Percentiles rank a stretch among this genome's conserved stretches.
Evolutionary conservation across 2,888 invertebrate species (phyloP).

Genomic region (Glyphotaelius pellucidus): DNA sequence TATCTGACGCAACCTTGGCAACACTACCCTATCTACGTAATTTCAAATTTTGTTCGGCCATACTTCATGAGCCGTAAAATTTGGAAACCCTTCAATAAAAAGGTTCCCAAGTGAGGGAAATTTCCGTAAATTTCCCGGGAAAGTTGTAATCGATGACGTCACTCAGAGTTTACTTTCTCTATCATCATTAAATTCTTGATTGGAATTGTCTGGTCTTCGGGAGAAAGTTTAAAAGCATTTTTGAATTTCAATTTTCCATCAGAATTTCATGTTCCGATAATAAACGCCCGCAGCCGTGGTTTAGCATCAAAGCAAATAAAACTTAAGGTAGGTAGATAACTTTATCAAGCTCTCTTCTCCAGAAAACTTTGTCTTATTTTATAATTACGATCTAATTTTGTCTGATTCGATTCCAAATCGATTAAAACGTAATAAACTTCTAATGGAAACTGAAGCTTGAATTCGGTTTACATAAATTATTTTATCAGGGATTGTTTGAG

Average conservation of each 20-base stretch:
- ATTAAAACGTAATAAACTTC: conserved; percentile 2
- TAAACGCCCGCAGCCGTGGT: conserved; percentile 11
- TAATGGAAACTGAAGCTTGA: not conserved
- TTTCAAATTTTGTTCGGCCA: not conserved
- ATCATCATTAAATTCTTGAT: not conserved
- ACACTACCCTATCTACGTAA: not conserved
- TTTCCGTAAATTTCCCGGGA: not conserved
- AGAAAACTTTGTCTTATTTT: not conserved
- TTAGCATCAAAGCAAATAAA: conserved; percentile 29
- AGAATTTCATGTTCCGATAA: conserved; percentile 29
- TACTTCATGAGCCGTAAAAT: not conserved
- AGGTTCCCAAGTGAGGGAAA: not conserved
- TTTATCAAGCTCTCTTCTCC: not conserved
- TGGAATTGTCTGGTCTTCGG: not conserved
- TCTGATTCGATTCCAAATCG: not conserved
- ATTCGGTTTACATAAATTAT: not conserved
- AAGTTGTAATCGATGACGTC: not conserved
- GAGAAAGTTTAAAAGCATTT: conserved; percentile 29
- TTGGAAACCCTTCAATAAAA: not conserved
- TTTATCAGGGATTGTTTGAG: not conserved
- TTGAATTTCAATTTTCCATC: not conserved
- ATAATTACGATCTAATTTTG: not conserved
- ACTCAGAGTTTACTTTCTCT: not conserved
- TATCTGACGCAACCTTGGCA: not conserved
- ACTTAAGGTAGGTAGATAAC: conserved; percentile 23